Conservation (phyloP, 1,140 invertebrate genomes). For the Bombus soroeensis region DNA sequence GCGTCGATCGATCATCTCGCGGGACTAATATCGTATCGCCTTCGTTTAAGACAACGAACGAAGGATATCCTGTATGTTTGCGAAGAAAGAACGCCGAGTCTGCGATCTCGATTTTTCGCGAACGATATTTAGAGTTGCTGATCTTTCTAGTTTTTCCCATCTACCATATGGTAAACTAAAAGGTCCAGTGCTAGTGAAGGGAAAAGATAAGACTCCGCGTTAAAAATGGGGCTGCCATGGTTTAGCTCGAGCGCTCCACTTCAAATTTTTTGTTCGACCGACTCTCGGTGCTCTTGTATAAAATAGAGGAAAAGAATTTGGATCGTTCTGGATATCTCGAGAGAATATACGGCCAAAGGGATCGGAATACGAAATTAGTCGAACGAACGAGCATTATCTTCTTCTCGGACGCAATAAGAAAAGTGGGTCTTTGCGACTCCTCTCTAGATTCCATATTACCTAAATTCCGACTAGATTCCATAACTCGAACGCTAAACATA, state of each 20-base stretch:
- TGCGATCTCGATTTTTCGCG: background rate
- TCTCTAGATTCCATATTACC: background rate
- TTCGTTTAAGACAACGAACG: background rate
- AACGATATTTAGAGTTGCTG: background rate
- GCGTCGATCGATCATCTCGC: too few relatives aligned
- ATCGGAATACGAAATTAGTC: background rate
- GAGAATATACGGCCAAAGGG: background rate
- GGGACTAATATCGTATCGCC: background rate
- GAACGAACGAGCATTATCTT: background rate
- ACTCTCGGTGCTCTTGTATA: background rate
- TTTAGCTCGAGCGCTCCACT: background rate
- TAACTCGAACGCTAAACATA: background rate
- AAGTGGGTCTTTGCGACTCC: background rate
- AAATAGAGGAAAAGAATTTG: constrained; percentile 1
- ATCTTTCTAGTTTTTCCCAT: background rate
- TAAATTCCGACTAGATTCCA: background rate
- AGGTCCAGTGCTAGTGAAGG: background rate
- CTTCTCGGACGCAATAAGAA: background rate
- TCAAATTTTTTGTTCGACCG: background rate
- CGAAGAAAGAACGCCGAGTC: background rate
- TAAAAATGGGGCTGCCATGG: background rate
- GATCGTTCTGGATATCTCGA: background rate
- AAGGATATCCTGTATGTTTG: background rate
- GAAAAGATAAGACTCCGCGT: background rate
- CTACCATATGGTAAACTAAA: background rate